Evolutionary conservation across 2,888 invertebrate genomes (phyloP).

Genomic region (Notocelia uddmanniana): DNA sequence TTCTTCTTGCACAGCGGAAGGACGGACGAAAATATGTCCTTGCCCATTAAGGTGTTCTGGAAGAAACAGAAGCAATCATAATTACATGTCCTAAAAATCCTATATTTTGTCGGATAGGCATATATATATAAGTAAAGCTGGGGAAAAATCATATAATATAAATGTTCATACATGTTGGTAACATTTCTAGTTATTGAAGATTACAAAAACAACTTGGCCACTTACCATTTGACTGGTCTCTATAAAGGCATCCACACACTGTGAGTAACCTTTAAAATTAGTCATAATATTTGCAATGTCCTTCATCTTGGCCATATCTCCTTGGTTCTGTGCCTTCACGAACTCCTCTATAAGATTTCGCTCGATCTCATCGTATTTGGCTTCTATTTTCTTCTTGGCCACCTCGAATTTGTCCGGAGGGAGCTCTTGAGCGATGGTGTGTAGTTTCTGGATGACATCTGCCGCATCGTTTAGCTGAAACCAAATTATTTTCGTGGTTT

Average conservation of each 20-base stretch:
- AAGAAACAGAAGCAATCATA: slow-evolving; percentile 52
- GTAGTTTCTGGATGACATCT: slow-evolving; percentile 98
- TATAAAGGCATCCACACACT: slow-evolving; percentile 98
- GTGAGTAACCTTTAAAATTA: slow-evolving; percentile 98
- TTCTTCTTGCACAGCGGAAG: slow-evolving; percentile 95
- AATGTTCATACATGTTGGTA: too few relatives aligned
- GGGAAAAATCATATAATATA: too few relatives aligned
- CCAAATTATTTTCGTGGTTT: slow-evolving; percentile 8
- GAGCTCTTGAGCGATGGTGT: slow-evolving; percentile 97
- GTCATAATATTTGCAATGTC: slow-evolving; percentile 96
- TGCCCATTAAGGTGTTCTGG: slow-evolving; percentile 93
- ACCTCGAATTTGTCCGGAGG: slow-evolving; percentile 94
- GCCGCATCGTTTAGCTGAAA: slow-evolving; percentile 96
- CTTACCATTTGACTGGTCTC: slow-evolving; percentile 97
- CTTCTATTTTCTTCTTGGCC: slow-evolving; percentile 93
- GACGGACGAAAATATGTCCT: slow-evolving; percentile 96
- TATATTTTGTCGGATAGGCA: too few relatives aligned
- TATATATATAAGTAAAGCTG: too few relatives aligned
- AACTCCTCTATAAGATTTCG: slow-evolving; percentile 97
- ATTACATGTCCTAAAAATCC: too few relatives aligned
- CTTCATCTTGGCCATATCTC: slow-evolving; percentile 95
- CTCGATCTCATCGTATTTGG: slow-evolving; percentile 96
- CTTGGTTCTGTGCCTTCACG: slow-evolving; percentile 93
- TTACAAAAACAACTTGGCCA: not conserved
- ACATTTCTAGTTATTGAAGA: not conserved